Evolutionary conservation across 2,888 invertebrate genomes (phyloP).

Genomic region (Spicauda simplicius): DNA sequence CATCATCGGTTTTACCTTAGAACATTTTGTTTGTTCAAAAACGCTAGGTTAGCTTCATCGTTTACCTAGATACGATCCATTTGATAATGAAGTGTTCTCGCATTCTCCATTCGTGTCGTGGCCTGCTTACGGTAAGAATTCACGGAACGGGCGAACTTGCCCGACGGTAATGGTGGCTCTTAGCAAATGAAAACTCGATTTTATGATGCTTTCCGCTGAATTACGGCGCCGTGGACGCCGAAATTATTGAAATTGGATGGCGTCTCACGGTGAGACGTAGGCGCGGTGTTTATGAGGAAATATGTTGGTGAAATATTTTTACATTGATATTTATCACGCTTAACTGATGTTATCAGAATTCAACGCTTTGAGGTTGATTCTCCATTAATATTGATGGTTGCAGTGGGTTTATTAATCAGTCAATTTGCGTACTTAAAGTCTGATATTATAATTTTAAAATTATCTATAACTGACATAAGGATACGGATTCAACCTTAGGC

Average conservation of each 20-base stretch:
- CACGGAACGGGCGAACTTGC: slow-evolving; percentile 56
- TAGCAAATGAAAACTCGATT: slow-evolving; percentile 76
- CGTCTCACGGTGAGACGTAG: background rate
- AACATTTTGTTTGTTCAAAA: background rate
- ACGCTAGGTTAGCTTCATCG: background rate
- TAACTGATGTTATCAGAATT: no score
- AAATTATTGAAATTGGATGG: slow-evolving; percentile 27
- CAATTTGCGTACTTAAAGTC: no score
- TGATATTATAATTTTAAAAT: no score
- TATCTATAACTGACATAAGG: no score
- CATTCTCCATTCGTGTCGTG: slow-evolving; percentile 35
- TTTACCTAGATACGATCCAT: slow-evolving; percentile 19
- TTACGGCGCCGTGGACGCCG: slow-evolving; percentile 55
- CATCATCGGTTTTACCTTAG: background rate
- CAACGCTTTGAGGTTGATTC: no score
- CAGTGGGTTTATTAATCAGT: no score
- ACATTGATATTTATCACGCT: background rate
- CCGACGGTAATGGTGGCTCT: slow-evolving; percentile 64
- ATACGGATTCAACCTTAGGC: no score
- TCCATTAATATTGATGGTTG: no score
- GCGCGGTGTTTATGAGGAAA: background rate
- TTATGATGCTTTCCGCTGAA: slow-evolving; percentile 71
- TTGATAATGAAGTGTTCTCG: slow-evolving; percentile 21
- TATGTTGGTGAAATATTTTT: background rate
- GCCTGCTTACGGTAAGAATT: slow-evolving; percentile 40